phyloP scores from a whole-genome alignment of 2,113 vertebrate species.

The Leucopternis melanops region DNA sequence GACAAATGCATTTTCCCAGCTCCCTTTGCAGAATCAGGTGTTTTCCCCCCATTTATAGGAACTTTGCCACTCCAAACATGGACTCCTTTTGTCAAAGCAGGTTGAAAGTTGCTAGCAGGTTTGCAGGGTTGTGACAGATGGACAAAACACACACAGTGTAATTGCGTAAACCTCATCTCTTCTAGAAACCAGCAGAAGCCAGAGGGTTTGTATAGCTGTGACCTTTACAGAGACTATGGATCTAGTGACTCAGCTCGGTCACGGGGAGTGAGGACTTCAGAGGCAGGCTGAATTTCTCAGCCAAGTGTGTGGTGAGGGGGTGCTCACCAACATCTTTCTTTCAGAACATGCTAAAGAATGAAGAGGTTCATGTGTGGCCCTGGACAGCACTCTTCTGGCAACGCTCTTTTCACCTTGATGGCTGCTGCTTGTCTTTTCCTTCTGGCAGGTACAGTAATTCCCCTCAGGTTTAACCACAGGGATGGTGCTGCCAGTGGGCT shows the following conservation, averaged over 20 bases:
- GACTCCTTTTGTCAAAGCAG: background rate
- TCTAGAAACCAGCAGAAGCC: background rate
- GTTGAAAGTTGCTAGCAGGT: background rate
- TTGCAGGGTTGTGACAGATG: background rate
- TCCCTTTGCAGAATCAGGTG: no score
- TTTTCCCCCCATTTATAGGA: background rate
- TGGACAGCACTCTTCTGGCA: background rate
- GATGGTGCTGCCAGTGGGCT: background rate
- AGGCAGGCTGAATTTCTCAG: background rate
- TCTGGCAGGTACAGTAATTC: slow-evolving; percentile 13
- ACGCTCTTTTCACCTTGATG: background rate
- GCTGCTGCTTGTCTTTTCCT: background rate
- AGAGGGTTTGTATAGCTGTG: background rate
- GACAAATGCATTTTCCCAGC: no score
- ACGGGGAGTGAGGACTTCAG: background rate
- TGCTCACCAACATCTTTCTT: background rate
- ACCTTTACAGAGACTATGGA: background rate
- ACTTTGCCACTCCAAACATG: background rate
- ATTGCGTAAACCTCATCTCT: background rate
- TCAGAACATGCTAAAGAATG: slow-evolving; percentile 28
- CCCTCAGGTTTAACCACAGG: background rate
- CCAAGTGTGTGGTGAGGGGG: background rate
- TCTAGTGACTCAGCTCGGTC: background rate
- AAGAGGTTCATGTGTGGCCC: background rate
- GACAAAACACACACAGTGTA: background rate